A percentile compares a stretch with the other conserved stretches of the same genome.
Conservation (phyloP, 1,140 invertebrate species). For the Drosophila cardini region DNA sequence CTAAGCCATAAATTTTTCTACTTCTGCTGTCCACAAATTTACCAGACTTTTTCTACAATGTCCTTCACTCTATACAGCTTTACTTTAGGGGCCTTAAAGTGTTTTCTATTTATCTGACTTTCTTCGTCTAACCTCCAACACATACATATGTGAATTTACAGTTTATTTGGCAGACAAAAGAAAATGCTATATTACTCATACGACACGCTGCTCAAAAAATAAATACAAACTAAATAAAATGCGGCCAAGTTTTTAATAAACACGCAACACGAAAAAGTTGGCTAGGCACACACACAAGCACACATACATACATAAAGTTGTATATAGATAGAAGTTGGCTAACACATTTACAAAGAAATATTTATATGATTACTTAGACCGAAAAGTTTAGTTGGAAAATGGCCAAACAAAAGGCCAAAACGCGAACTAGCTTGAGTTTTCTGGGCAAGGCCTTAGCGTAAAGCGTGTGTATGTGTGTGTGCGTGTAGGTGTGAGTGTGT, state of each 20-base stretch:
- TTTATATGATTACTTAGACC: conserved; percentile 75
- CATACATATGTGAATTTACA: conserved; percentile 46
- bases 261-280: conserved; percentile 64
- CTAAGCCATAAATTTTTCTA: neutral
- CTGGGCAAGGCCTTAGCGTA: conserved; percentile 13
- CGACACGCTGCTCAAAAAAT: conserved; percentile 1
- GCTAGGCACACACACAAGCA: conserved; percentile 23
- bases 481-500: conserved; percentile 30
- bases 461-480: conserved; percentile 7
- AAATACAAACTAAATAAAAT: conserved; percentile 44
- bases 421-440: conserved; percentile 35
- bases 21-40: neutral
- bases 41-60: no score
- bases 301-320: conserved; percentile 34
- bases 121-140: neutral
- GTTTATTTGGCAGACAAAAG: conserved; percentile 54
- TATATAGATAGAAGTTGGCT: conserved; percentile 14
- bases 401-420: conserved; percentile 39
- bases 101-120: neutral
- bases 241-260: conserved; percentile 79
- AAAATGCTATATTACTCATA: conserved; percentile 47
- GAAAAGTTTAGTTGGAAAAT: conserved; percentile 59
- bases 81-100: neutral
- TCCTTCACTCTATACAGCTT: neutral
- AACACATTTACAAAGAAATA: conserved; percentile 65